Percentiles rank a stretch among this genome's conserved stretches.
phyloP scores from a whole-genome alignment of 2,888 invertebrate genomes.

The Scrobipalpa atriplicella region DNA sequence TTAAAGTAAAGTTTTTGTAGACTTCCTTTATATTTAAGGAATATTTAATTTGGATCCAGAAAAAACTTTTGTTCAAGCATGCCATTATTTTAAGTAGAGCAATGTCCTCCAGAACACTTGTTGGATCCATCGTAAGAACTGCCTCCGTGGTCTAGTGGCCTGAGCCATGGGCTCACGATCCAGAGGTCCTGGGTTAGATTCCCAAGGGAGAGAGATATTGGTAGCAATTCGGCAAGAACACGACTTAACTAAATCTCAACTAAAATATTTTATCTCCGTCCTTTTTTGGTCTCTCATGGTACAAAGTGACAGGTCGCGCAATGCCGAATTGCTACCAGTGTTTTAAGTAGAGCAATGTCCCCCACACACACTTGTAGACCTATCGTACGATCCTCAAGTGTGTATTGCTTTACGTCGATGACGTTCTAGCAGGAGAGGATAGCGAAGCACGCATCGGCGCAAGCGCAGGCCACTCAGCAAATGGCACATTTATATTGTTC shows the following conservation, averaged over 20 bases:
- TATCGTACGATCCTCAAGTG: not conserved
- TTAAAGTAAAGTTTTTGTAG: slow-evolving; percentile 45
- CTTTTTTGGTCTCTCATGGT: too few species aligned
- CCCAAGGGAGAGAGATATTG: too few species aligned
- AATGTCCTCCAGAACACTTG: not conserved
- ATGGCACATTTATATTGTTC: slow-evolving; percentile 76
- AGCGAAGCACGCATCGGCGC: slow-evolving; percentile 12
- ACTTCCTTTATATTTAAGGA: slow-evolving; percentile 33
- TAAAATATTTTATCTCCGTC: too few species aligned
- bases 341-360: not conserved
- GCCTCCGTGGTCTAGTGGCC: too few species aligned
- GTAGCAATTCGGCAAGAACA: too few species aligned
- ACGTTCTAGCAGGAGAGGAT: not conserved
- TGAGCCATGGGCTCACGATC: too few species aligned
- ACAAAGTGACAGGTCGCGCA: too few species aligned
- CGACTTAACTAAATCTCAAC: too few species aligned
- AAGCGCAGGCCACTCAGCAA: slow-evolving; percentile 21
- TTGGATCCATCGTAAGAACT: too few species aligned
- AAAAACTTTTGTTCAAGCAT: not conserved
- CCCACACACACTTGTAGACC: not conserved
- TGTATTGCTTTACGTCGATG: slow-evolving; percentile 2
- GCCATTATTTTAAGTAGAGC: not conserved
- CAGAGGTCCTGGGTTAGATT: too few species aligned
- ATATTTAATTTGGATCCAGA: slow-evolving; percentile 15
- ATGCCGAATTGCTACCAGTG: too few species aligned